A percentile compares a stretch with the other conserved stretches of the same genome.
phyloP scores from a whole-genome alignment of 2,888 invertebrate species.

The Siphonodentalium dalli region DNA sequence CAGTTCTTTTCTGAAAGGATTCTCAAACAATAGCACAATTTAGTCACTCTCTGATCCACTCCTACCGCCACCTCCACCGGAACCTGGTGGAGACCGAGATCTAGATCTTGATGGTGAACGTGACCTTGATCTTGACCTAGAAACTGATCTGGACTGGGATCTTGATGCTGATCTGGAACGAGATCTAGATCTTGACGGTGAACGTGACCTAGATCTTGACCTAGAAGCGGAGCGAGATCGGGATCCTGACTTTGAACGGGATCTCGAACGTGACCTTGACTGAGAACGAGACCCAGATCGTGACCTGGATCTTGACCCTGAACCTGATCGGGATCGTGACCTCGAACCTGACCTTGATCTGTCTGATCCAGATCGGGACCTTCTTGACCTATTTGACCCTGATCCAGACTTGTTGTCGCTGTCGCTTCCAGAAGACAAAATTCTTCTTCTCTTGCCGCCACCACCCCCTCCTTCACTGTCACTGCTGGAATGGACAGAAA shows the following conservation, averaged over 20 bases:
- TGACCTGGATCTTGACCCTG: constrained; percentile 46
- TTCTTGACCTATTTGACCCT: constrained; percentile 66
- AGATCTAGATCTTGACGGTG: constrained; percentile 34
- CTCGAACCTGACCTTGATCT: constrained; percentile 27
- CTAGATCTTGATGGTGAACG: constrained; percentile 30
- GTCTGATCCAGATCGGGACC: constrained; percentile 58
- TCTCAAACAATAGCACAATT: not conserved
- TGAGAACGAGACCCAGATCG: constrained; percentile 16
- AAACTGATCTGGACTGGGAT: constrained; percentile 19
- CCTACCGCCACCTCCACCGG: constrained; percentile 5
- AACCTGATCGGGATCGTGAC: constrained; percentile 32
- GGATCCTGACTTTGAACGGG: constrained; percentile 29
- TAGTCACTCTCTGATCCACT: not conserved
- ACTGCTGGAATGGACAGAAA: constrained; percentile 43
- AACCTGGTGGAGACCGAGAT: constrained; percentile 20
- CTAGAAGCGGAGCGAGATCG: constrained; percentile 23
- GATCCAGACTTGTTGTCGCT: constrained; percentile 47
- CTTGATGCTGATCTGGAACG: constrained; percentile 27
- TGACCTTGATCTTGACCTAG: constrained; percentile 25
- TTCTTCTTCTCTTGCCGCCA: constrained; percentile 51
- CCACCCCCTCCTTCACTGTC: constrained; percentile 41
- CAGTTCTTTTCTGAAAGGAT: no score
- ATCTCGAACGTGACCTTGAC: no score
- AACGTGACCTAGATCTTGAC: constrained; percentile 33
- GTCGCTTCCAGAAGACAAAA: constrained; percentile 58